phyloP scores from a whole-genome alignment of 2,797 vertebrate genomes.

The Dicrostonyx torquatus region DNA sequence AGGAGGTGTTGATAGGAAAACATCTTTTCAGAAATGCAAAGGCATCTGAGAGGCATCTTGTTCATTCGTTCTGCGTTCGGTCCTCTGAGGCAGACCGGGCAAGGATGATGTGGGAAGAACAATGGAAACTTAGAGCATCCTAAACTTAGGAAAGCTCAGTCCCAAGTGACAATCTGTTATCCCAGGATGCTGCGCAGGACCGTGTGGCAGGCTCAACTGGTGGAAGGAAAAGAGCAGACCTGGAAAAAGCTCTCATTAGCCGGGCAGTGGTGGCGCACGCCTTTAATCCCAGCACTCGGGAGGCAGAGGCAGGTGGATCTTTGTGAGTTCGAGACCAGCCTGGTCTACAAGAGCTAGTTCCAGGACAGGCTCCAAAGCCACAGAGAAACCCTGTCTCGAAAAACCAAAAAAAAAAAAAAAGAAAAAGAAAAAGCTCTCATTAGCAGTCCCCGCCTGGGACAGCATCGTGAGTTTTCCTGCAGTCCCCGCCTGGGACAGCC shows the following conservation, averaged over 20 bases:
- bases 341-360: too few species aligned
- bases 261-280: too few species aligned
- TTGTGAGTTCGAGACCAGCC: too few species aligned
- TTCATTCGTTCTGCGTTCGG: background rate
- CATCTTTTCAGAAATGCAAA: background rate
- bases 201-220: fast-evolving
- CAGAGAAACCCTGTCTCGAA: too few species aligned
- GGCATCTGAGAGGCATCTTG: background rate
- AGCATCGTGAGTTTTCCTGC: too few species aligned
- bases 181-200: background rate
- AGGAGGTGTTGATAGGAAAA: background rate
- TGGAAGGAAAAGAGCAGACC: background rate
- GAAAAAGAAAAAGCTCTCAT: too few species aligned
- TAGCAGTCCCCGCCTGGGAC: too few species aligned
- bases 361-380: too few species aligned
- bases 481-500: too few species aligned
- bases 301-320: too few species aligned
- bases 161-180: background rate
- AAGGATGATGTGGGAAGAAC: background rate
- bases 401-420: too few species aligned
- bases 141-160: background rate
- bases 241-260: conserved; percentile 46
- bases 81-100: background rate
- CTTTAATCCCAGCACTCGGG: too few species aligned
- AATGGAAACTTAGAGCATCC: conserved; percentile 4